These are phyloP conservation scores for Vireo griseus DNA, from an alignment of 2,797 vertebrate species.

Conservation along the genomic window DNA sequence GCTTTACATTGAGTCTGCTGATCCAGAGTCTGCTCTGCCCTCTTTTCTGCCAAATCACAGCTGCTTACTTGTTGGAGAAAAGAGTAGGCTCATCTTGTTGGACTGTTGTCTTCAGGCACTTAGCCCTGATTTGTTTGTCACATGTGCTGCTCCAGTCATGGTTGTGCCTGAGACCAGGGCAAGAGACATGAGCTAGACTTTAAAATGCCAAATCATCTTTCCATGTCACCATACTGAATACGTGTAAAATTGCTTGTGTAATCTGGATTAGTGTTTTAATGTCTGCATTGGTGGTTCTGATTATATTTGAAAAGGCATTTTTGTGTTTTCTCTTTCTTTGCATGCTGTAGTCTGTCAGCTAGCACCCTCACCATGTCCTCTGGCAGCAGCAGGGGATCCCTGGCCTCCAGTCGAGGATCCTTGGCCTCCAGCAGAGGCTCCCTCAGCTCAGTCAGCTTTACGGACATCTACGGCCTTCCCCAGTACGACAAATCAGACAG, in stretches of 20 bases:
- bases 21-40: background rate
- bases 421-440: constrained; percentile 94
- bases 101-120: background rate
- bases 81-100: background rate
- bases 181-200: background rate
- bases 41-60: background rate
- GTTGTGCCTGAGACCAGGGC: background rate
- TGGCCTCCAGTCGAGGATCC: constrained; percentile 93
- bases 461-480: constrained; percentile 94
- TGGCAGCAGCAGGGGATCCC: constrained; percentile 93
- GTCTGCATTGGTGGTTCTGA: background rate
- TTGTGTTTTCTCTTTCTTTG: constrained; percentile 10
- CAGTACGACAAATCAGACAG: constrained; percentile 89
- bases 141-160: background rate
- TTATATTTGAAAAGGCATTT: background rate
- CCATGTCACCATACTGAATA: background rate
- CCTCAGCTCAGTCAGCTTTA: constrained; percentile 96
- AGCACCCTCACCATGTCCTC: constrained; percentile 95
- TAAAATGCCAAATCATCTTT: background rate
- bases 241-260: background rate
- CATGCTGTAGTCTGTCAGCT: constrained; percentile 84
- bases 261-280: background rate
- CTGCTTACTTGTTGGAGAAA: background rate
- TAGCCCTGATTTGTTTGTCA: background rate
- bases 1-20: background rate